Evolutionary conservation across 2,797 vertebrate species (phyloP), one percentile per base, ranked within the genome.

Genomic region (Girardinus metallicus): DNA sequence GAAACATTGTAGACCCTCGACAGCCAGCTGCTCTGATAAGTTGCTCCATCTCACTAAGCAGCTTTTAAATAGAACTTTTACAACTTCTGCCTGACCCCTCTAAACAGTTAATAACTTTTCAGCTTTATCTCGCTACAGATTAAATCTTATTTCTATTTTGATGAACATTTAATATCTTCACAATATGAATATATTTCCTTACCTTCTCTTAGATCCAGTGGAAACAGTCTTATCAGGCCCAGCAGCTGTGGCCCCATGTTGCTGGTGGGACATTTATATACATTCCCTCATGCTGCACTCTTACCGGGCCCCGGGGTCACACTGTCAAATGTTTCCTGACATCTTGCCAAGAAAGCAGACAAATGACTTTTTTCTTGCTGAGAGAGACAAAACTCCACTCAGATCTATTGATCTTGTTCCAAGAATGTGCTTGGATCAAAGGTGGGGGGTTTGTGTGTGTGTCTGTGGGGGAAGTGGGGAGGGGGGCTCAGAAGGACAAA

Each of bases 311-410:
- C 74, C 0, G 12, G 80, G 90, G 89, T 91, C 85, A 86, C 34
- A n/a, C 43, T 81, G 92, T 90, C 88, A 90, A 88, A 88, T 55
- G 75, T 93, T 93, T 91, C 90, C 91, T 92, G 82, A 86, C 81
- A 57, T 64, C 0, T 26, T 26, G 88, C 93, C 92, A 94, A 85
- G 83, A 84, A 62, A 57, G 88, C 90, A 85, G 90, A 92, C 87
- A 83, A 86, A 89, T 90, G 77, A 71, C n/a, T 44, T 36, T 75
- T 91, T 91, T 86, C 71, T 85, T 81, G 92, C 87, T 93, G 93
- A 94, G 89, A 85, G 76, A 75, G 39, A 79, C 78, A 88, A 71
- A 85, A 85, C 82, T 79, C 75, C 31, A 49, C 71, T 79, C 68
- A 55, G 76, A 84, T 85, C 84, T 83, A 86, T 90, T 93, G 90